Percentiles rank a stretch among this genome's conserved stretches.
Evolutionary conservation across 2,113 vertebrate species (phyloP).

Genomic region (Carettochelys insculpta): DNA sequence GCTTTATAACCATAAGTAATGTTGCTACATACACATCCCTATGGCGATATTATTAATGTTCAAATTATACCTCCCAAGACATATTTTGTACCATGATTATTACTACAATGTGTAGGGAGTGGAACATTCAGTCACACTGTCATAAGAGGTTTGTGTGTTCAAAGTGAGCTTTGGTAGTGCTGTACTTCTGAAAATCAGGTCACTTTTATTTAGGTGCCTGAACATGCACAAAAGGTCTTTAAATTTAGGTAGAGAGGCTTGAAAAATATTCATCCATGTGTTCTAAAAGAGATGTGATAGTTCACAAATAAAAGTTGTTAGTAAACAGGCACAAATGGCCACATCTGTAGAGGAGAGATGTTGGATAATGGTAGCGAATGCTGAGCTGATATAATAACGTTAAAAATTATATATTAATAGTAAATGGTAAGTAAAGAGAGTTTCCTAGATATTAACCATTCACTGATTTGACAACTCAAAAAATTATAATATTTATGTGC

Average conservation of each 20-base stretch:
- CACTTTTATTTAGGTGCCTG: not conserved
- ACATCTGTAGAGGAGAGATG: slow-evolving; percentile 38
- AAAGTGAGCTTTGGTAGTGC: not conserved
- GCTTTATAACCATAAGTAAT: not conserved
- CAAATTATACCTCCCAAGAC: not conserved
- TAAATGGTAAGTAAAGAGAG: slow-evolving; percentile 64
- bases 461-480: not conserved
- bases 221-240: not conserved
- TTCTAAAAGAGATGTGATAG: slow-evolving; percentile 41
- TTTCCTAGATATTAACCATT: slow-evolving; percentile 58
- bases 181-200: slow-evolving; percentile 8
- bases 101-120: not conserved
- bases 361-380: slow-evolving; percentile 42
- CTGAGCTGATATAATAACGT: slow-evolving; percentile 49
- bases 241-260: not conserved
- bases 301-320: slow-evolving; percentile 19
- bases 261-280: slow-evolving; percentile 31
- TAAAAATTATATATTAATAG: slow-evolving; percentile 57
- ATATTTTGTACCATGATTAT: not conserved
- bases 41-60: not conserved
- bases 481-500: slow-evolving; percentile 25
- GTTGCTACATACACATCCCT: not conserved
- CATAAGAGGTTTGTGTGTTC: not conserved
- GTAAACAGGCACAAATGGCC: slow-evolving; percentile 58
- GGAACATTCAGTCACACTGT: not conserved